These are phyloP conservation scores for Galbula dea DNA, from an alignment of 2,113 vertebrate species.

Conservation along the genomic window DNA sequence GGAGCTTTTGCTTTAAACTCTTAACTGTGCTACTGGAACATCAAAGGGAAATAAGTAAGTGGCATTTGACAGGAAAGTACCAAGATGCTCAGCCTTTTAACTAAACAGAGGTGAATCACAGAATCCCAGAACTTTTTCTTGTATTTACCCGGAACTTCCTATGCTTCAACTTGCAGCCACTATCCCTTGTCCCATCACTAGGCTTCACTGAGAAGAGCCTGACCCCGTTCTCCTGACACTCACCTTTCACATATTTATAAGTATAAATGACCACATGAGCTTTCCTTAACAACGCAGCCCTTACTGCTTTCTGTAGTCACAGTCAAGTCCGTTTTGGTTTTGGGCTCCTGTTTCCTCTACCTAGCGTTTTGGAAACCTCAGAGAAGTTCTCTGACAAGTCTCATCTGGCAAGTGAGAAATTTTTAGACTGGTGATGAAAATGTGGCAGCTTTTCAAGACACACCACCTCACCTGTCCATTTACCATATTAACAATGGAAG, in stretches of 20 bases:
- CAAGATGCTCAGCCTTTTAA: not conserved
- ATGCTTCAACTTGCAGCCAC: too few relatives aligned
- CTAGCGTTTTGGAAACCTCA: not conserved
- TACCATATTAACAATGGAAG: not conserved
- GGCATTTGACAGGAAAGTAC: not conserved
- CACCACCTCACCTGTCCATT: not conserved
- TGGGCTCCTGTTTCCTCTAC: accelerated
- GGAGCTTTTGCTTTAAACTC: not conserved
- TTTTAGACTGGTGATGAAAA: not conserved
- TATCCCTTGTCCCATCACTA: too few relatives aligned
- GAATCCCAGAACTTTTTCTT: too few relatives aligned
- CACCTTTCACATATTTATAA: too few relatives aligned
- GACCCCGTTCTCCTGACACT: too few relatives aligned
- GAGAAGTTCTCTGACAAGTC: not conserved
- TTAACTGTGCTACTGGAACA: not conserved
- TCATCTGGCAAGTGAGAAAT: not conserved
- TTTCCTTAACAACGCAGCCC: not conserved
- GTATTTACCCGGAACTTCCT: too few relatives aligned
- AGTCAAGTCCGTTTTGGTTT: not conserved
- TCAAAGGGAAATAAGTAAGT: not conserved
- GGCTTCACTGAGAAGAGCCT: too few relatives aligned
- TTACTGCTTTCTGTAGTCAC: not conserved
- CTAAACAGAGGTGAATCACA: not conserved
- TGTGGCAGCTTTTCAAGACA: not conserved
- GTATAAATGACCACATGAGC: not conserved